Base-by-base conservation (phyloP, 2,797 vertebrate species). In the Platalea minor region DNA sequence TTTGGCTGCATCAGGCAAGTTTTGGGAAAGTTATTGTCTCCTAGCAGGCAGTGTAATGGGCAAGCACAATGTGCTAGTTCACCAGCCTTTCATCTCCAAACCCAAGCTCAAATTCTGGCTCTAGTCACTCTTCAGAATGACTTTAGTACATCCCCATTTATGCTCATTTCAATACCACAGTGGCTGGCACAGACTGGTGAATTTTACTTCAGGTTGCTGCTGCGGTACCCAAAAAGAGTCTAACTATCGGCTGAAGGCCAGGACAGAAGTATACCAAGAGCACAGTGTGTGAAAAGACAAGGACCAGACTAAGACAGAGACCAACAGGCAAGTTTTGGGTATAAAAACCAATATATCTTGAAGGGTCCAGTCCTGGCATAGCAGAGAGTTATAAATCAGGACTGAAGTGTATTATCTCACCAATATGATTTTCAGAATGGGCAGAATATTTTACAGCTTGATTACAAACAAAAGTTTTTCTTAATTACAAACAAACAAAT, bases 1-100 rank as follows among this genome's bases (percentile, higher is more conserved):
- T 95, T 95, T 96, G 95, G 93, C 91, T 82, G 70, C 74, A 79
- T 79, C 51, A 46, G 28, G 48, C 88, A 97, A 95, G 85, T 96
- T 95, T 93, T 35, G 88, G 56, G 77, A 74, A 95, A 95, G 88
- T 95, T 91, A 90, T 93, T 91, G 70, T 74, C 80, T 96, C 77
- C 64, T 85, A 89, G 65, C 63, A 91, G 88, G 93, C 25, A 0
- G 74, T 75, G 23, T 85, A 88, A 91, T 63, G 83, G 73, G 70
- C 91, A 95, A 83, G 37, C 29, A 82, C 64, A 90, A 72, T 54
- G 65, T 39, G 13, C 35, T 75, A 70, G 33, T 75, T 85, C 82
- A 91, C 75, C 57, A 92, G 61, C 29, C 5, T 88, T 88, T 94
- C 78, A 20, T 83, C 48, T 95, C 85, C 67, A 78, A 84, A 84